Percentiles rank a stretch among this genome's conserved stretches.
These are phyloP conservation scores for Myiotriccus ornatus DNA, from an alignment of 2,797 vertebrate genomes.

Conservation along the genomic window DNA sequence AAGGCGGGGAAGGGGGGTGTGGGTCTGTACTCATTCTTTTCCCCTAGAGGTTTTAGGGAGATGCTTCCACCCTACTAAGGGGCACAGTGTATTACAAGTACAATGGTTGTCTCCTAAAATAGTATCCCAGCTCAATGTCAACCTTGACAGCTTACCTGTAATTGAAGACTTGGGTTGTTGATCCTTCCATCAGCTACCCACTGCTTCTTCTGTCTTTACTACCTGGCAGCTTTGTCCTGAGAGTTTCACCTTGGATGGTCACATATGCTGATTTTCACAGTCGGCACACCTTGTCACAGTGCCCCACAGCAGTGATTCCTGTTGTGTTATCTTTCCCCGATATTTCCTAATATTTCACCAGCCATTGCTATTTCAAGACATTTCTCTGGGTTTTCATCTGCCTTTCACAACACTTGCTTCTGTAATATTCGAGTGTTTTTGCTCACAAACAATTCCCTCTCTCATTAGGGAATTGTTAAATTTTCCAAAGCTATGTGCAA, in stretches of 20 bases:
- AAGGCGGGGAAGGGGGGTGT: no score
- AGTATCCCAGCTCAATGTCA: neutral
- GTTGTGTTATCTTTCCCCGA: neutral
- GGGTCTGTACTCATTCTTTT: neutral
- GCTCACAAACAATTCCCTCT: neutral
- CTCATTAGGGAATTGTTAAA: neutral
- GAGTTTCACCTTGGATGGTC: neutral
- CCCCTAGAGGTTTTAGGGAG: neutral
- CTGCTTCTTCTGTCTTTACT: neutral
- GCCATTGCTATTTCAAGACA: neutral
- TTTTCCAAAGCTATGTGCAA: neutral
- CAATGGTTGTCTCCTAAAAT: neutral
- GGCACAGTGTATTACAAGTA: neutral
- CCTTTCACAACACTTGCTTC: neutral
- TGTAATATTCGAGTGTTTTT: neutral
- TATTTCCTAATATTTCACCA: neutral
- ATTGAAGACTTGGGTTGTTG: neutral
- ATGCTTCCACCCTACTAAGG: neutral
- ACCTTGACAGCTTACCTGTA: neutral
- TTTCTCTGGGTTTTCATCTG: neutral
- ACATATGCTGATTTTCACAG: neutral
- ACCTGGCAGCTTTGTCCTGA: neutral
- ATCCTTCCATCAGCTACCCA: neutral
- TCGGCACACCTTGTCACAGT: neutral
- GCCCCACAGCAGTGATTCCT: neutral